Base-by-base conservation (phyloP, 2,113 vertebrate genomes). In the Pelvicachromis taeniatus region DNA sequence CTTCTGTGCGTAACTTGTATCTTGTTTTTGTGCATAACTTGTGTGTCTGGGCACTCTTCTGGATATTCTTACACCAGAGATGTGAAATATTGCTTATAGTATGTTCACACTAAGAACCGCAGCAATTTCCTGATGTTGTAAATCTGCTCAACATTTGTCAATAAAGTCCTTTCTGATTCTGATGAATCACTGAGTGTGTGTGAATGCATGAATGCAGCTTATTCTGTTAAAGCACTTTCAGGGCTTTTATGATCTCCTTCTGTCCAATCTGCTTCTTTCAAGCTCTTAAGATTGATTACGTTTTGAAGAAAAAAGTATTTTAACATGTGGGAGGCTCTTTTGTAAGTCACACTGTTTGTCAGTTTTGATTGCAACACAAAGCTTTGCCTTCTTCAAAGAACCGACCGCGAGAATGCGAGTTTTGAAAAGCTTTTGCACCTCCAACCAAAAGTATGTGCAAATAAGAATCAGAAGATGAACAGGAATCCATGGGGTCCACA, bases 321-420 rank as follows among this genome's bases (percentile, higher is more conserved):
- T 53, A 53, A n/a, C 61, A 40, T 2, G 3, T 21, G 35, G 35
- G 7, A 68, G 33, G 31, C 9, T 4, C 33, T 65, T 65, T 40
- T 65, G 19, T 40, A 40, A 40, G 61, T 40, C 35, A 42, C 11
- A 40, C n/a, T 40, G 4, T 65, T 38, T 38, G 33, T n/a, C 19
- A 38, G 0, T 65, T 65, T 65, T 13, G 19, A 38, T 65, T 65
- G 35, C 61, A 68, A 23, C 12, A 42, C 1, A 40, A 68, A 68
- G 13, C 56, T 59, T 59, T 31, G 26, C 14, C 26, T 29, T 59
- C 56, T 59, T 59, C 56, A 59, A 59, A 59, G 26, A 58, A 16
- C 55, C 1, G 55, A 58, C 55, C 14, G 8, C 7, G 16, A 58
- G 8, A 56, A 2, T 14, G 0, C 0, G 14, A 17, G 31, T 59